phyloP scores from a whole-genome alignment of 2,888 invertebrate genomes.

The Elysia crispata region DNA sequence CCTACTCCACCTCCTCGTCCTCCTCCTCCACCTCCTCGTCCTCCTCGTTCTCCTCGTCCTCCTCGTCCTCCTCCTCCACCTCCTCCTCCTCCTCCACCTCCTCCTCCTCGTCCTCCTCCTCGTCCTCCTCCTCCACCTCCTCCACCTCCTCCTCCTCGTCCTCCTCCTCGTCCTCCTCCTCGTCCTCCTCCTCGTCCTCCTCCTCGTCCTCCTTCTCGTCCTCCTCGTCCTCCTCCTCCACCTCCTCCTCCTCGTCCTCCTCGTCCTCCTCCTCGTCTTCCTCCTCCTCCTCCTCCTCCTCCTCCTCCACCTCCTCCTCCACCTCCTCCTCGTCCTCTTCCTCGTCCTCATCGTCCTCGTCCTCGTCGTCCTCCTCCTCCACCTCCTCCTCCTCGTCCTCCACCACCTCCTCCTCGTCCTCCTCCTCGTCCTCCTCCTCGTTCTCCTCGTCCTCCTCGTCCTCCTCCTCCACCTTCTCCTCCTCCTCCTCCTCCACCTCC shows the following conservation, averaged over 20 bases:
- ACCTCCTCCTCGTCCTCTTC: constrained; percentile 10
- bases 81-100: constrained; percentile 12
- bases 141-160: neutral
- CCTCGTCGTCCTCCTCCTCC: neutral
- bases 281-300: constrained; percentile 3
- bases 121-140: constrained; percentile 10
- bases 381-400: constrained; percentile 1
- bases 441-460: neutral
- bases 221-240: neutral
- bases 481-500: neutral
- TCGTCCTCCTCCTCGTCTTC: too few species aligned
- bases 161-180: neutral
- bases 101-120: constrained; percentile 17
- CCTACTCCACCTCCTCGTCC: too few species aligned
- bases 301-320: constrained; percentile 17
- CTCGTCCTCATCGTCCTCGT: too few species aligned
- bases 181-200: neutral
- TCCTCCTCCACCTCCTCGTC: too few species aligned
- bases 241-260: neutral
- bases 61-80: constrained; percentile 1
- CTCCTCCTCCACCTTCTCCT: neutral
- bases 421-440: neutral
- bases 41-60: neutral
- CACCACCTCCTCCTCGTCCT: neutral
- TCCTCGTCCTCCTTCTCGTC: constrained; percentile 10